These are phyloP conservation scores for Oreochromis tanganicae DNA, from an alignment of 2,113 vertebrate genomes.

Conservation along the genomic window DNA sequence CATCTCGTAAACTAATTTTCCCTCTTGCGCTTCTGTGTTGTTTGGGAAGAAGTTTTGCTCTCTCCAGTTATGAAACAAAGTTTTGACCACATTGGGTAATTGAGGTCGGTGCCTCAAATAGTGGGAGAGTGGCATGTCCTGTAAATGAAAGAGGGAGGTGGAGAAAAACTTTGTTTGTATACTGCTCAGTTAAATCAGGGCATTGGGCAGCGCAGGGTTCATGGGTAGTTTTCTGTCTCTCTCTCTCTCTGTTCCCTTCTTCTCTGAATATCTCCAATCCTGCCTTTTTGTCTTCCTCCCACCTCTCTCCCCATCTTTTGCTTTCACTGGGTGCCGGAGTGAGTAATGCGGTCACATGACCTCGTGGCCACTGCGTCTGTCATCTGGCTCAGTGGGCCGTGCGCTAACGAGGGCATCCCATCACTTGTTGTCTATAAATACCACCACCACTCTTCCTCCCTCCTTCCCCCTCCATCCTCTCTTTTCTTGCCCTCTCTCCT, in stretches of 20 bases:
- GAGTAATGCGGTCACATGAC: constrained; percentile 74
- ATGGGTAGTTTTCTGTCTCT: neutral
- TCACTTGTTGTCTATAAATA: constrained; percentile 77
- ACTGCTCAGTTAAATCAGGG: constrained; percentile 43
- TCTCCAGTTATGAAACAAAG: constrained; percentile 28
- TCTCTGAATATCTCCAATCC: neutral
- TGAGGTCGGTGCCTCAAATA: constrained; percentile 35
- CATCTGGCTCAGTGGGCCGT: constrained; percentile 70
- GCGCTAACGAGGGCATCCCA: constrained; percentile 71
- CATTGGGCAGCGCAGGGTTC: constrained; percentile 14
- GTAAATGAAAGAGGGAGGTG: constrained; percentile 2
- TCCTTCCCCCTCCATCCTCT: neutral
- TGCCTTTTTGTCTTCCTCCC: neutral
- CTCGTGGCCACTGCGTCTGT: constrained; percentile 62
- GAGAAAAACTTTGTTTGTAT: constrained; percentile 44
- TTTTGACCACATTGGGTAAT: constrained; percentile 21
- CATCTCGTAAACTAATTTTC: neutral
- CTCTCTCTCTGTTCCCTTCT: neutral
- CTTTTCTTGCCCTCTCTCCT: neutral
- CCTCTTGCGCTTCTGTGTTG: neutral
- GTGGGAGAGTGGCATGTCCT: constrained; percentile 15
- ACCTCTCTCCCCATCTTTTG: constrained; percentile 16
- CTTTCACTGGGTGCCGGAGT: constrained; percentile 53
- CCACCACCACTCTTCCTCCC: constrained; percentile 41
- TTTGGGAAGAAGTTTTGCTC: neutral